Conservation (phyloP, 2,797 vertebrate species). For the Gobionotothen gibberifrons region DNA sequence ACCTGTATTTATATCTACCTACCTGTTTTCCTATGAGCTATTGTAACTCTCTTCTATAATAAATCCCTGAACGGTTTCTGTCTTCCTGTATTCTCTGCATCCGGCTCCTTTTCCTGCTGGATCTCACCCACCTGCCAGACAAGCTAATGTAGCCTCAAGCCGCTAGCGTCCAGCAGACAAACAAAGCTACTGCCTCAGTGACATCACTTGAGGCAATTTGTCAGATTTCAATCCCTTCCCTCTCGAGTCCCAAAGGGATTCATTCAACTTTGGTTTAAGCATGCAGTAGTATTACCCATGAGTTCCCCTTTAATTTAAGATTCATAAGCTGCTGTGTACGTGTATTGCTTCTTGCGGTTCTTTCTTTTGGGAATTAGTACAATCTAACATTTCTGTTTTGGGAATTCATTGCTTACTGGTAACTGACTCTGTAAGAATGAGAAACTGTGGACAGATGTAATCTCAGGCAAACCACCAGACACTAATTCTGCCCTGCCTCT, state of each 20-base stretch:
- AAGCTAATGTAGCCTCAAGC: neutral
- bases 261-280: neutral
- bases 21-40: neutral
- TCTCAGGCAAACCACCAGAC: too few relatives aligned
- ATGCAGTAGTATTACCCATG: too few relatives aligned
- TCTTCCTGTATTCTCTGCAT: neutral
- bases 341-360: neutral
- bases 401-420: slow-evolving; percentile 4
- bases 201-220: neutral
- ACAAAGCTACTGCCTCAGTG: too few relatives aligned
- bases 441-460: neutral
- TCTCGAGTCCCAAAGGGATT: neutral
- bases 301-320: neutral
- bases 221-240: neutral
- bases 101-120: neutral
- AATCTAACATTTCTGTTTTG: neutral
- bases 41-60: too few relatives aligned
- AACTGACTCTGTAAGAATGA: slow-evolving; percentile 7
- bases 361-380: neutral
- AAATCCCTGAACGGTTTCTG: neutral
- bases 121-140: neutral
- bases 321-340: neutral
- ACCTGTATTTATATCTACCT: neutral
- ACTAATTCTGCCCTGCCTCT: too few relatives aligned
- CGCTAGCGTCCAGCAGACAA: too few relatives aligned